Conservation (phyloP, 2,888 invertebrate genomes). For the Drosophila parthenogenetica region DNA sequence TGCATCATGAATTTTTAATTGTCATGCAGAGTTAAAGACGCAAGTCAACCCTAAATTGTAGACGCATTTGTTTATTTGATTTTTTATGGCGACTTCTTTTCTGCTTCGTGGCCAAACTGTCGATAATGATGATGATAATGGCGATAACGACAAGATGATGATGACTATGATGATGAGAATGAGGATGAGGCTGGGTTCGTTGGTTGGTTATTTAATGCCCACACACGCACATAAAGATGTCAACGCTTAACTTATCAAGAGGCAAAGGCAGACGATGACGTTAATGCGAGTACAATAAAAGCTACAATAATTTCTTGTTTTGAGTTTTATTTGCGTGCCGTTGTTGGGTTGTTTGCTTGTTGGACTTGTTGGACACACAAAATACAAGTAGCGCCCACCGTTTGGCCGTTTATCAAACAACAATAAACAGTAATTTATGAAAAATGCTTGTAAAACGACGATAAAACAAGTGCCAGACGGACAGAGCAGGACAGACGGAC, state of each 20-base stretch:
- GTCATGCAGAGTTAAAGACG: constrained; percentile 46
- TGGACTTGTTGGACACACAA: constrained; percentile 51
- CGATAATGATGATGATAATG: constrained; percentile 16
- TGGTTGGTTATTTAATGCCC: constrained; percentile 71
- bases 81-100: constrained; percentile 65
- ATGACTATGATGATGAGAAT: constrained; percentile 11
- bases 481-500: constrained; percentile 18
- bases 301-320: constrained; percentile 73
- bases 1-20: constrained; percentile 65
- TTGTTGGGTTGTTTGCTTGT: constrained; percentile 21
- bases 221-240: constrained; percentile 79
- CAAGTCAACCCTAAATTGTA: constrained; percentile 44
- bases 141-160: constrained; percentile 21
- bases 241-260: constrained; percentile 77
- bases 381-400: constrained; percentile 81
- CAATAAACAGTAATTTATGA: constrained; percentile 83
- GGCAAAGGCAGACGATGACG: constrained; percentile 43
- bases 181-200: constrained; percentile 41
- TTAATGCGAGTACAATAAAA: constrained; percentile 68
- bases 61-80: constrained; percentile 56
- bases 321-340: constrained; percentile 76
- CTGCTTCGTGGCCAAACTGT: constrained; percentile 25
- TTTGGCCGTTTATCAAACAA: constrained; percentile 80
- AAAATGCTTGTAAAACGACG: constrained; percentile 81
- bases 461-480: constrained; percentile 74